A percentile compares a stretch with the other conserved stretches of the same genome.
These are phyloP conservation scores for Pseudochromis fuscus DNA, from an alignment of 2,797 vertebrate genomes.

Conservation along the genomic window DNA sequence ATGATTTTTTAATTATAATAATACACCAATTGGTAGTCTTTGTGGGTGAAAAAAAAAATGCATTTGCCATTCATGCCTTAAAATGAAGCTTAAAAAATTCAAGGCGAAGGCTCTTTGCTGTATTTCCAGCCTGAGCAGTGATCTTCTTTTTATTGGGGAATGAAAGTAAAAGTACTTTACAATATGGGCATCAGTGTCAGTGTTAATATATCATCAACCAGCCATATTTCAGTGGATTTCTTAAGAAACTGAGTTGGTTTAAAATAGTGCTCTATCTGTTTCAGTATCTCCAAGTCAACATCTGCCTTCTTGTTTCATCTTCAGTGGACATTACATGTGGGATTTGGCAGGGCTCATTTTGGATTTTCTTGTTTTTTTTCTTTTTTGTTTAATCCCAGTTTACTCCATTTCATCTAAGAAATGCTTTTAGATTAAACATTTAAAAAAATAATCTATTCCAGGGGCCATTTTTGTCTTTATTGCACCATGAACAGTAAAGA, in stretches of 20 bases:
- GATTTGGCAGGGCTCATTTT: conserved; percentile 22
- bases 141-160: conserved; percentile 10
- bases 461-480: neutral
- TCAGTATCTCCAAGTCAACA: conserved; percentile 43
- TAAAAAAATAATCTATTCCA: neutral
- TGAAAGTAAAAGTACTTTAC: conserved; percentile 25
- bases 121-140: neutral
- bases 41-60: conserved; percentile 22
- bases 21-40: conserved; percentile 30
- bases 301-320: conserved; percentile 42
- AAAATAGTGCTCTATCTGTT: conserved; percentile 24
- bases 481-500: neutral
- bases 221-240: conserved; percentile 9
- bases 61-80: neutral
- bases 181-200: conserved; percentile 5
- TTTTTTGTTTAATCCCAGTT: conserved; percentile 29
- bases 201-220: neutral
- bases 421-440: neutral
- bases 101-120: conserved; percentile 5
- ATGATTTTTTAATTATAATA: no score
- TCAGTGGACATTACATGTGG: conserved; percentile 32
- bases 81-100: neutral
- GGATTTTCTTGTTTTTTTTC: neutral
- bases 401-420: conserved; percentile 3
- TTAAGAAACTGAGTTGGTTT: conserved; percentile 15